Evolutionary conservation across 1,140 invertebrate genomes (phyloP), one percentile per base, ranked within the genome.

Genomic region (Pararge aegeria): DNA sequence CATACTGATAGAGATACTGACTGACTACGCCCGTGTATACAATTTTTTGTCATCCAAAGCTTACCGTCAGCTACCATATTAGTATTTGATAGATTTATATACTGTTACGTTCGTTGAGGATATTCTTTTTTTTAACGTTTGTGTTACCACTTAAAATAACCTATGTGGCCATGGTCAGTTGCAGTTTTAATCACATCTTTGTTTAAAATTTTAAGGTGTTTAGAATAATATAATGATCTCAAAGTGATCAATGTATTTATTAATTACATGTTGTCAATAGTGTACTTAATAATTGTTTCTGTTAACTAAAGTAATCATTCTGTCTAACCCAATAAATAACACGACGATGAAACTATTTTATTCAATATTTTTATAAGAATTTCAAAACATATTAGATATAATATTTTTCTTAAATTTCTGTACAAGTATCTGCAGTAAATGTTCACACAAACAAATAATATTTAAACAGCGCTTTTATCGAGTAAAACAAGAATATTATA

Each of bases 201-300:
- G 70, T 82, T 80, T 80, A 75, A 78, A 83, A 78, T 69, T 73
- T 69, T 82, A 81, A 80, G 73, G 60, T 75, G 64, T 87, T 34
- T 83, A 84, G 82, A 76, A 64, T 85, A 80, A 84, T 68, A 75
- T 77, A 65, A 72, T 78, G 84, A 87, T 87, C 84, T 87, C 84
- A 87, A 80, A 75, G 77, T 75, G 84, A 87, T 87, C 84, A 87
- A 73, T 84, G 82, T 87, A 83, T 87, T 87, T 81, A 83, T 87
- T 82, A 72, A 80, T 82, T 82, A 78, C 76, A 78, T 78, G 72
- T 83, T 83, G 75, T 87, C 74, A 78, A 80, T 84, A 78, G 77
- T 70, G 78, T 84, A 85, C 81, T 87, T 83, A 83, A 73, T 61
- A 30, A 34, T 44, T 37, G 29, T 44, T 27, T 37, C 59, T 46